Base-by-base conservation (phyloP, 2,113 vertebrate genomes). In the Crotophaga sulcirostris region DNA sequence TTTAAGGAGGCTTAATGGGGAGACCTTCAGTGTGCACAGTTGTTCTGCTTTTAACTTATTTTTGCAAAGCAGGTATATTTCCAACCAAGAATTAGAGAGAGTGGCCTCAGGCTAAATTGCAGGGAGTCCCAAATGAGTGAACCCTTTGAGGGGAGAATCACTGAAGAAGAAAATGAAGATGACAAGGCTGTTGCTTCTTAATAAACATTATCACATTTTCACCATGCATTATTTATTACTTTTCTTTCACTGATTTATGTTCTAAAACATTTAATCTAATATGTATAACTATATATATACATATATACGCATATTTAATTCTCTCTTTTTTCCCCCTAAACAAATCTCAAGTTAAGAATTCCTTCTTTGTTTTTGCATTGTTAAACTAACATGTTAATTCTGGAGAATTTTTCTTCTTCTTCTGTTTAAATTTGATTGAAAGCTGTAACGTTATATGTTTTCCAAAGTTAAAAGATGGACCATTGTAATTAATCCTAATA, bases 101-200 rank as follows among this genome's bases (percentile, higher is more conserved):
- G 87, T 97, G 95, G 97, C 98, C 98, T 97, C 96, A 26, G 97
- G 98, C 98, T 97, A 98, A 97, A 97, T 97, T 92, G 93, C 96
- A 93, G 95, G 95, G 92, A 97, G 94, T 98, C 98, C 98, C 98
- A 84, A 88, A 95, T 97, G 98, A 98, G 94, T 94, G 96, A 98
- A 97, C 91, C 98, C 98, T 97, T 93, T 77, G 98, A 97, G 98
- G 81, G 79, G 84, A 97, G 94, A 98, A 94, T 97, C 98, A 97
- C 95, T 97, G 98, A 98, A 98, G 98, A 98, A 98, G 98, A 98
- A 98, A 98, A 98, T 98, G 97, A 97, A 98, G 98, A 98, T 97
- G 98, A 98, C 98, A 98, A 97, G 98, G 96, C 97, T 97, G 96
- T 97, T 98, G 98, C 98, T 97, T 98, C 98, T 98, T 98, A 98